Evolutionary conservation across 2,888 invertebrate genomes (phyloP).

Genomic region (Catocala sponsa): DNA sequence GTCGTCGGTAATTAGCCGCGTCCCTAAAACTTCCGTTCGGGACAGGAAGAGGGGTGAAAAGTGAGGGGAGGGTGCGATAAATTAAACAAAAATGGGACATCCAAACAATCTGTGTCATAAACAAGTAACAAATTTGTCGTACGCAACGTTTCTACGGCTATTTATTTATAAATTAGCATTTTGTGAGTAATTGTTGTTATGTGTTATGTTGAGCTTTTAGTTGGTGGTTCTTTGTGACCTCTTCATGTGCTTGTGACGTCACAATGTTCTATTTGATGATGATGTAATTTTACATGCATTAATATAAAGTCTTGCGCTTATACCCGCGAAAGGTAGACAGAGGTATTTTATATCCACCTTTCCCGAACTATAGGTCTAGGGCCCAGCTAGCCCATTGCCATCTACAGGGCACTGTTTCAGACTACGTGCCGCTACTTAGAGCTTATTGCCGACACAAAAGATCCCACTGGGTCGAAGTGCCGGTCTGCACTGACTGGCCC

Average conservation of each 20-base stretch:
- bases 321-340: too few species aligned
- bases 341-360: too few species aligned
- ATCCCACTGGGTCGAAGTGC: too few species aligned
- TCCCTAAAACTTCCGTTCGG: slow-evolving; percentile 37
- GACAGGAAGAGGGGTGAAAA: slow-evolving; percentile 20
- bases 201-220: background rate
- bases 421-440: too few species aligned
- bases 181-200: slow-evolving; percentile 27
- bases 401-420: too few species aligned
- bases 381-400: too few species aligned
- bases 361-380: too few species aligned
- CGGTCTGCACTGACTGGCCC: too few species aligned
- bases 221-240: too few species aligned
- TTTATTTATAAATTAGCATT: slow-evolving; percentile 47
- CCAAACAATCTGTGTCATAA: slow-evolving; percentile 62
- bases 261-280: background rate
- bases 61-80: slow-evolving; percentile 49
- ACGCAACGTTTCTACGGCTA: slow-evolving; percentile 47
- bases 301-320: too few species aligned
- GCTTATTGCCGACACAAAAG: too few species aligned
- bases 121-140: slow-evolving; percentile 60
- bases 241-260: background rate
- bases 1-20: slow-evolving; percentile 41
- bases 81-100: slow-evolving; percentile 68
- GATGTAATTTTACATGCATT: too few species aligned